Evolutionary conservation across 37 sponge, comb jelly and placozoan genomes (phyloP).

Genomic region (Petrosia ficiformis): DNA sequence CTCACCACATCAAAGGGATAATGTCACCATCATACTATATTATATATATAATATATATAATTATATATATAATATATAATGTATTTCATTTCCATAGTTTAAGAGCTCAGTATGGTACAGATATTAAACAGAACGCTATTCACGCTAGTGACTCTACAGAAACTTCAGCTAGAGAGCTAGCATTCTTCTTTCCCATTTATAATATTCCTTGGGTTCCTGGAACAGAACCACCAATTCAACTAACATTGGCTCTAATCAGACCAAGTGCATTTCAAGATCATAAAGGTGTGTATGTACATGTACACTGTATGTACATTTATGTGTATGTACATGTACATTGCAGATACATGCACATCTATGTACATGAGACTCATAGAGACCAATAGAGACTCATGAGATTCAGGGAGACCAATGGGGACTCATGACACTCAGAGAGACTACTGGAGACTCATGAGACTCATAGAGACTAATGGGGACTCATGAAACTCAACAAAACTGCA

Average conservation of each 20-base stretch:
- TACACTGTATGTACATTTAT: neutral
- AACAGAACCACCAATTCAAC: slow-evolving; percentile 77
- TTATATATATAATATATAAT: neutral
- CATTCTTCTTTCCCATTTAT: slow-evolving; percentile 95
- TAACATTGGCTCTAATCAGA: slow-evolving; percentile 92
- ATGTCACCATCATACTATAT: too few relatives aligned
- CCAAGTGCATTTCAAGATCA: slow-evolving; percentile 80
- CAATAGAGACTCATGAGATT: too few relatives aligned
- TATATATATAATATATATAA: neutral
- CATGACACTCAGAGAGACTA: too few relatives aligned
- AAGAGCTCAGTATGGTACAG: slow-evolving; percentile 87
- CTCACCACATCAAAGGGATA: too few relatives aligned
- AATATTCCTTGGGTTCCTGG: slow-evolving; percentile 76
- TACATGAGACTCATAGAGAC: too few relatives aligned
- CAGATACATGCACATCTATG: too few relatives aligned
- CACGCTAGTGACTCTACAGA: slow-evolving; percentile 90
- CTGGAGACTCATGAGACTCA: too few relatives aligned
- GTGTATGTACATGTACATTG: too few relatives aligned
- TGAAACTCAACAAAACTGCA: too few relatives aligned
- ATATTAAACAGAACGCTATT: slow-evolving; percentile 83
- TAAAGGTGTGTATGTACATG: slow-evolving; percentile 52
- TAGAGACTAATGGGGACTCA: too few relatives aligned
- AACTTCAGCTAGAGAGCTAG: slow-evolving; percentile 93
- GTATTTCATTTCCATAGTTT: slow-evolving; percentile 51
- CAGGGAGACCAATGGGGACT: too few relatives aligned